Conservation (phyloP, 2,113 vertebrate genomes). For the Meriones unguiculatus region DNA sequence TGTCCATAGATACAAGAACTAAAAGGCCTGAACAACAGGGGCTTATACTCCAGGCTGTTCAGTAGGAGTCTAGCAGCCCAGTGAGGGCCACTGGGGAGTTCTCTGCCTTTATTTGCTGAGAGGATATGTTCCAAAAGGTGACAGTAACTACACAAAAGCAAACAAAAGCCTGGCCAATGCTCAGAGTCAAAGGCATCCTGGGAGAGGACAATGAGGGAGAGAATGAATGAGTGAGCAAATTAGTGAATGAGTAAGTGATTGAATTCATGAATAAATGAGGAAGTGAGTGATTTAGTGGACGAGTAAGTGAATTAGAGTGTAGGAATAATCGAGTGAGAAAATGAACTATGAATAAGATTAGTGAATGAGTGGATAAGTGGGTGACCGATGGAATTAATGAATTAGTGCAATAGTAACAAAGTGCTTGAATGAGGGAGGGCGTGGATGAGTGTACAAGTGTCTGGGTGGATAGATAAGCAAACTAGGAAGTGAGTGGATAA, state of each 20-base stretch:
- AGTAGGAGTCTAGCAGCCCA: accelerated
- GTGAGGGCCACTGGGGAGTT: neutral
- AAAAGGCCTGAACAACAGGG: neutral
- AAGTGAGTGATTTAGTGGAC: neutral
- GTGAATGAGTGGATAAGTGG: neutral
- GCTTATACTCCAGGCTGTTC: neutral
- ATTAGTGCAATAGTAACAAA: accelerated
- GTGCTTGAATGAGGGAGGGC: neutral
- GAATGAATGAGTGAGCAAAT: neutral
- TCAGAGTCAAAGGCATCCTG: neutral
- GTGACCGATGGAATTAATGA: accelerated
- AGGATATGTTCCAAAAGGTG: neutral
- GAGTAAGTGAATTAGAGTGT: accelerated
- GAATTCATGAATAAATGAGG: neutral
- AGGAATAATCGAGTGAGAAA: neutral
- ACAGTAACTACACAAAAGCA: neutral
- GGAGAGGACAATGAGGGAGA: neutral
- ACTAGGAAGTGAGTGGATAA: neutral
- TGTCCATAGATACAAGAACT: accelerated
- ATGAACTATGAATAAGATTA: neutral
- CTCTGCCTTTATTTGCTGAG: neutral
- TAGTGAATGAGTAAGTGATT: neutral
- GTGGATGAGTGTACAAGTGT: neutral
- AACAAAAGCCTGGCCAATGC: neutral
- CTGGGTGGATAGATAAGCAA: accelerated